Evolutionary conservation across 2,113 vertebrate species (phyloP).

Genomic region (Sorex araneus): DNA sequence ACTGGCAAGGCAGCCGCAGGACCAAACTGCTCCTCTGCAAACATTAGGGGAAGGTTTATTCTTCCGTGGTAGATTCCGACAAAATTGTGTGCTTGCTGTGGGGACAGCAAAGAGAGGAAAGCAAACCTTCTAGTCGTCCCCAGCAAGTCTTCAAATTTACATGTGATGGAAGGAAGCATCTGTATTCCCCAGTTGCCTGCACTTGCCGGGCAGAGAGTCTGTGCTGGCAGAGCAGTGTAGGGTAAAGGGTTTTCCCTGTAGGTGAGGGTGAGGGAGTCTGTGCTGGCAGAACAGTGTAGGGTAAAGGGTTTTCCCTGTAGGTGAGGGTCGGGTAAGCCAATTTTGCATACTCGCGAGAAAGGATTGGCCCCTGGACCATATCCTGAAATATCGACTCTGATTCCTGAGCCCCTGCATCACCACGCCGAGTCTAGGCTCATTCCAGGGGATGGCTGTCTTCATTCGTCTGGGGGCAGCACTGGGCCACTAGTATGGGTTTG

Average conservation of each 20-base stretch:
- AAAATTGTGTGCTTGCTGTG: neutral
- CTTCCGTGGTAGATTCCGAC: neutral
- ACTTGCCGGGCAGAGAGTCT: no score
- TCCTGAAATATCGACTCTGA: no score
- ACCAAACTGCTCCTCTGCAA: neutral
- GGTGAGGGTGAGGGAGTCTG: no score
- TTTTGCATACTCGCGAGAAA: no score
- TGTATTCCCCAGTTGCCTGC: neutral
- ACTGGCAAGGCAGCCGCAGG: neutral
- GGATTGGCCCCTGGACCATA: no score
- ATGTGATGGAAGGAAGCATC: neutral
- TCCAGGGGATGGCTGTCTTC: neutral
- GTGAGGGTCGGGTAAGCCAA: no score
- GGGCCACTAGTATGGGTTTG: no score
- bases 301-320: neutral
- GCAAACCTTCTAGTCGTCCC: neutral
- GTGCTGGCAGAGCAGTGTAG: no score
- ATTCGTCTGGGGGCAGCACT: neutral
- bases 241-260: neutral
- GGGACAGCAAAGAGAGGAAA: neutral
- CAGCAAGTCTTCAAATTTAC: neutral
- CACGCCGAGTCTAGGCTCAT: no score
- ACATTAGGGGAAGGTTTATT: neutral
- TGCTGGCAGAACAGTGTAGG: no score
- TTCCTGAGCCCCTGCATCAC: no score